phyloP scores from a whole-genome alignment of 2,888 invertebrate genomes.

The Drosophila nr. medialis region DNA sequence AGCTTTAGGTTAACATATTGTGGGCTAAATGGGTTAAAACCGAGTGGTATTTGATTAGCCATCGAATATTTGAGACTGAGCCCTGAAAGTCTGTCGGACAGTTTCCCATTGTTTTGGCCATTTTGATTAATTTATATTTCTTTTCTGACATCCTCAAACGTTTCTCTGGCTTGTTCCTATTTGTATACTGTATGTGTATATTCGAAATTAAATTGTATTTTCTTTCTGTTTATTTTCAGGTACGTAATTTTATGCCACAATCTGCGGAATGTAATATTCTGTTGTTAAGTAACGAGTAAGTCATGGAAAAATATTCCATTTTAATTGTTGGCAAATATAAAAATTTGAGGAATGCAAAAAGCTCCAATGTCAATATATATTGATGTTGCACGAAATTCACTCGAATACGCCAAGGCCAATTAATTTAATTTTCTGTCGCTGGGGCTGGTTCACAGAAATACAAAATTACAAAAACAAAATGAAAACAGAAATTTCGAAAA shows the following conservation, averaged over 20 bases:
- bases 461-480: background rate
- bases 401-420: conserved; percentile 60
- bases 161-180: background rate
- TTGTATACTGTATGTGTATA: background rate
- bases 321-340: conserved; percentile 23
- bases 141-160: background rate
- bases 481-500: conserved; percentile 47
- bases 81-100: background rate
- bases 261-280: background rate
- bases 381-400: conserved; percentile 48
- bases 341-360: conserved; percentile 45
- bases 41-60: conserved; percentile 46
- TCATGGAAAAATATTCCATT: conserved; percentile 20
- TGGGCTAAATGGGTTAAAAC: conserved; percentile 13
- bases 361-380: conserved; percentile 64
- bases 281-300: conserved; percentile 37
- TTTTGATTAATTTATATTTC: background rate
- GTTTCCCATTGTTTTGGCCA: background rate
- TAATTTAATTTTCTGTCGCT: conserved; percentile 14
- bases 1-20: conserved; percentile 27
- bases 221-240: conserved; percentile 23
- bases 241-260: conserved; percentile 4
- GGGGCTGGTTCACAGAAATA: background rate
- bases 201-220: conserved; percentile 30
- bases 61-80: conserved; percentile 4